Evolutionary conservation across 1,140 invertebrate genomes (phyloP).

Genomic region (Drosophila varians): DNA sequence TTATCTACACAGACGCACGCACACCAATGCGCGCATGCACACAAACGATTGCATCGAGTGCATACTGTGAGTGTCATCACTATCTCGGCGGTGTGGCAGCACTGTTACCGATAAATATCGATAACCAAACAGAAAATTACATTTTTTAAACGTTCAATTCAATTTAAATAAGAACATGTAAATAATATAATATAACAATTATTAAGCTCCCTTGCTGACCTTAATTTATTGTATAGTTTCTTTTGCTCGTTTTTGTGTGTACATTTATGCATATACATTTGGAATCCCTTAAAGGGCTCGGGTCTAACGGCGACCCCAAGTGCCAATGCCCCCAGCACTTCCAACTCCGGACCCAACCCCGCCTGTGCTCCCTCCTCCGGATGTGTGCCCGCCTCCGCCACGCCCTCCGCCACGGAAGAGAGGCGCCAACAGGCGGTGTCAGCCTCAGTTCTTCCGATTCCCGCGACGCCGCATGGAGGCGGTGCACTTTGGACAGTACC

Average conservation of each 20-base stretch:
- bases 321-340: neutral
- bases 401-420: constrained; percentile 20
- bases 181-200: neutral
- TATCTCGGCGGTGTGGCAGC: neutral
- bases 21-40: neutral
- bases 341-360: neutral
- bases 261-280: neutral
- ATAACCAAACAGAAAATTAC: neutral
- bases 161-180: neutral
- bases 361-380: neutral
- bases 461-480: constrained; percentile 94
- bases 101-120: neutral
- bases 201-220: neutral
- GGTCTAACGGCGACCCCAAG: constrained; percentile 12
- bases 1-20: neutral
- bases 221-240: constrained; percentile 7
- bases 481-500: constrained; percentile 98
- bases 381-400: neutral
- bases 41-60: neutral
- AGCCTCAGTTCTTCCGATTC: constrained; percentile 88
- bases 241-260: neutral
- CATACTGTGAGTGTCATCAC: neutral
- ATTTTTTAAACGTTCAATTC: neutral
- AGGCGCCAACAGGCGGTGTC: constrained; percentile 20
- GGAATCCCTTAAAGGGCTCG: neutral